Conservation (phyloP, 2,113 vertebrate genomes). For the Poecilia latipinna region DNA sequence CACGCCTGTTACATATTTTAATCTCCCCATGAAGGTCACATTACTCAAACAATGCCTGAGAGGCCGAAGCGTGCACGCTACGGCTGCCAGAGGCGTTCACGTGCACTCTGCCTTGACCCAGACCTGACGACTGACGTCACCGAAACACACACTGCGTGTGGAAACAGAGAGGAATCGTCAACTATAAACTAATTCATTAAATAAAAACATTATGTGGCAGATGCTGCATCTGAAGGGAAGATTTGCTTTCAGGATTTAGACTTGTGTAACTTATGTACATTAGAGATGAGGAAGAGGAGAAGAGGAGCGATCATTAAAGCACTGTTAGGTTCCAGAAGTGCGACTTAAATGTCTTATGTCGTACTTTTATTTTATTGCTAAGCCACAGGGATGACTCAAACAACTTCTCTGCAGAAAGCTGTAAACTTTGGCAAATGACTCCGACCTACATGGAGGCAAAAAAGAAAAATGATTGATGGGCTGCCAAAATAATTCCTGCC, state of each 20-base stretch:
- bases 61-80: conserved; percentile 15
- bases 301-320: conserved; percentile 57
- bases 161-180: conserved; percentile 38
- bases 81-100: conserved; percentile 33
- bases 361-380: conserved; percentile 38
- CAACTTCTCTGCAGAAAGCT: conserved; percentile 24
- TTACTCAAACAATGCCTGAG: conserved; percentile 57
- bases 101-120: conserved; percentile 23
- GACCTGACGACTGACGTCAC: conserved; percentile 28
- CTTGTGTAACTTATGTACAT: conserved; percentile 56
- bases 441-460: conserved; percentile 3
- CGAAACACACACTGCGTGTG: conserved; percentile 25
- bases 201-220: conserved; percentile 16
- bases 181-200: conserved; percentile 37
- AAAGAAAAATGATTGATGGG: conserved; percentile 6
- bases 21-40: conserved; percentile 78
- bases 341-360: conserved; percentile 53
- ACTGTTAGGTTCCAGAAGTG: conserved; percentile 72
- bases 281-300: conserved; percentile 72
- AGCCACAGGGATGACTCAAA: conserved; percentile 34
- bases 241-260: conserved; percentile 54
- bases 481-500: conserved; percentile 47
- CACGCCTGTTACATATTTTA: conserved; percentile 73
- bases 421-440: conserved; percentile 35
- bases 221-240: conserved; percentile 21